A percentile compares a stretch with the other conserved stretches of the same genome.
Evolutionary conservation across 2,888 invertebrate genomes (phyloP).

Genomic region (Perizoma flavofasciatum): DNA sequence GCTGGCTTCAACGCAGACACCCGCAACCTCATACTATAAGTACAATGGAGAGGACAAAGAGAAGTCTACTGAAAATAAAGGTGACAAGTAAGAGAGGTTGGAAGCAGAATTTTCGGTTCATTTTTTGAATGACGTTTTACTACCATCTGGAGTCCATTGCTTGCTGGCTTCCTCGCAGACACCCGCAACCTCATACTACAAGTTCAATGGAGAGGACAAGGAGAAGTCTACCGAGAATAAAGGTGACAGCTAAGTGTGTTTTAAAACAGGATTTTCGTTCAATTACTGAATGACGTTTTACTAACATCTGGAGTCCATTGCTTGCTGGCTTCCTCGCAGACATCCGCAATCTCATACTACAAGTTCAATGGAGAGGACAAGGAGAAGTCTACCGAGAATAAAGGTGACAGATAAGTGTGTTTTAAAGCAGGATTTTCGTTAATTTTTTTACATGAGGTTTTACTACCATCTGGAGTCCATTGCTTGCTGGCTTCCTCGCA

Average conservation of each 20-base stretch:
- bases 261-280: background rate
- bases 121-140: too few relatives aligned
- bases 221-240: constrained; percentile 87
- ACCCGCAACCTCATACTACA: constrained; percentile 91
- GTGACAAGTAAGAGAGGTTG: constrained; percentile 76
- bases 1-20: constrained; percentile 91
- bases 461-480: too few relatives aligned
- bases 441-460: constrained; percentile 45
- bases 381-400: constrained; percentile 86
- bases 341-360: constrained; percentile 90
- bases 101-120: background rate
- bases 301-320: constrained; percentile 86
- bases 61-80: constrained; percentile 85
- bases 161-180: constrained; percentile 93
- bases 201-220: constrained; percentile 97
- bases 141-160: constrained; percentile 97
- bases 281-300: too few relatives aligned
- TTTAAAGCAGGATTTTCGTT: background rate
- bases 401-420: constrained; percentile 83
- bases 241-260: constrained; percentile 80
- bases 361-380: constrained; percentile 98
- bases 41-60: constrained; percentile 98
- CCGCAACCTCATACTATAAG: constrained; percentile 91
- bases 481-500: constrained; percentile 94
- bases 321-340: constrained; percentile 93